A percentile compares a stretch with the other conserved stretches of the same genome.
These are phyloP conservation scores for Ranitomeya imitator DNA, from an alignment of 2,113 vertebrate genomes.

Conservation along the genomic window DNA sequence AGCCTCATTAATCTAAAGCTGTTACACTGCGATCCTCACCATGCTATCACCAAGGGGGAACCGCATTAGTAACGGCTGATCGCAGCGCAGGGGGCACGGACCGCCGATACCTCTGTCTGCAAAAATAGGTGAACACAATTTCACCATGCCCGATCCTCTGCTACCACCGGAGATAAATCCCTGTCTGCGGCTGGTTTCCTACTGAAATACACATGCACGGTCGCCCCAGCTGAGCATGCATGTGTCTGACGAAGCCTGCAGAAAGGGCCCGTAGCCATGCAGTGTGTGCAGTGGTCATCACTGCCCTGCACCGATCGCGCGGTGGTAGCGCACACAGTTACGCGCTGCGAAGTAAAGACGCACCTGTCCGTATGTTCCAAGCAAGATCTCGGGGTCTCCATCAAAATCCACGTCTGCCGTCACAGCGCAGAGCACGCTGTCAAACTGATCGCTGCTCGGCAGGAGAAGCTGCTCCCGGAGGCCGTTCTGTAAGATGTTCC, in stretches of 20 bases:
- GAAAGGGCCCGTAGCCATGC: neutral
- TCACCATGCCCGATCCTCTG: too few relatives aligned
- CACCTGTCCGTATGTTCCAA: constrained; percentile 83
- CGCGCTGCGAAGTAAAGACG: neutral
- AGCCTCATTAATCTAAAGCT: constrained; percentile 30
- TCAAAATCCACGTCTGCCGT: constrained; percentile 87
- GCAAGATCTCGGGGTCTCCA: constrained; percentile 75
- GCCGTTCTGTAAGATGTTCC: constrained; percentile 79
- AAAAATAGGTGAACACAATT: neutral
- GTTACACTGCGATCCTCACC: constrained; percentile 4
- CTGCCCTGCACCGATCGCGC: neutral
- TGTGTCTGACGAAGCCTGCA: neutral
- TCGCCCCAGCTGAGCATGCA: neutral
- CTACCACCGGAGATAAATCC: too few relatives aligned
- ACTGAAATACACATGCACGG: neutral
- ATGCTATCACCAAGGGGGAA: neutral
- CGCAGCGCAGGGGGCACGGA: neutral
- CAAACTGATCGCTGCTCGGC: constrained; percentile 82
- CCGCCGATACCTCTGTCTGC: neutral
- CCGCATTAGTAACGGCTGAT: neutral
- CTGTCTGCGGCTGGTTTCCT: neutral
- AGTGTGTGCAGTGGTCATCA: neutral
- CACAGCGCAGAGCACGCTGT: constrained; percentile 83
- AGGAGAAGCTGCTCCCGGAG: constrained; percentile 74
- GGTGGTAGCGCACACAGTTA: neutral